phyloP scores from a whole-genome alignment of 1,140 invertebrate genomes.

The Orius laevigatus region DNA sequence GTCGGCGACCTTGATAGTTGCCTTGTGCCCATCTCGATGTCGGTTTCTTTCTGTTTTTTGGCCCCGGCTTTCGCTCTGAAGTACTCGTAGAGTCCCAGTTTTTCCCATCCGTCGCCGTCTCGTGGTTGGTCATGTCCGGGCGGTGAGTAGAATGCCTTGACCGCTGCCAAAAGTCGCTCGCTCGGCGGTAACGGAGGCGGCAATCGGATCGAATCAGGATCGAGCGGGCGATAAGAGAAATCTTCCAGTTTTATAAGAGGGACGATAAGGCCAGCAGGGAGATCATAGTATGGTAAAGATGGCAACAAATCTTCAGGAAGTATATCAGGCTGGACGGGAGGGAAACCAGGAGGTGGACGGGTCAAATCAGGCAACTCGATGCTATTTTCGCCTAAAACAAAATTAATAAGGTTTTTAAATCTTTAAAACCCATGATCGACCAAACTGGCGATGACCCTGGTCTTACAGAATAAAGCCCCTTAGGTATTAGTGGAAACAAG shows the following conservation, averaged over 20 bases:
- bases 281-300: slow-evolving; percentile 85
- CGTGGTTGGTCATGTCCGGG: slow-evolving; percentile 85
- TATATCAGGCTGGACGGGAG: slow-evolving; percentile 43
- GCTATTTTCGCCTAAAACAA: slow-evolving; percentile 10
- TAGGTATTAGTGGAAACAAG: no score
- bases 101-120: slow-evolving; percentile 96
- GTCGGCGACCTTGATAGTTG: slow-evolving; percentile 55
- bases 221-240: slow-evolving; percentile 71
- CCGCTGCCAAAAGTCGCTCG: slow-evolving; percentile 75
- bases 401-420: no score
- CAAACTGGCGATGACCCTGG: background rate
- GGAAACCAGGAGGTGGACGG: slow-evolving; percentile 26
- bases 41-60: slow-evolving; percentile 62
- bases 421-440: background rate
- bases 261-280: slow-evolving; percentile 90
- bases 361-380: slow-evolving; percentile 23
- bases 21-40: slow-evolving; percentile 48
- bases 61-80: slow-evolving; percentile 89
- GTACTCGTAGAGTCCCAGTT: slow-evolving; percentile 91
- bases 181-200: slow-evolving; percentile 86
- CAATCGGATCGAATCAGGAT: slow-evolving; percentile 75
- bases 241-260: slow-evolving; percentile 83
- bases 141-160: slow-evolving; percentile 87
- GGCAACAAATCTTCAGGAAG: slow-evolving; percentile 61
- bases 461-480: no score